Evolutionary conservation across 2,113 vertebrate genomes (phyloP), one percentile per base, ranked within the genome.

Genomic region (Abramis brama): DNA sequence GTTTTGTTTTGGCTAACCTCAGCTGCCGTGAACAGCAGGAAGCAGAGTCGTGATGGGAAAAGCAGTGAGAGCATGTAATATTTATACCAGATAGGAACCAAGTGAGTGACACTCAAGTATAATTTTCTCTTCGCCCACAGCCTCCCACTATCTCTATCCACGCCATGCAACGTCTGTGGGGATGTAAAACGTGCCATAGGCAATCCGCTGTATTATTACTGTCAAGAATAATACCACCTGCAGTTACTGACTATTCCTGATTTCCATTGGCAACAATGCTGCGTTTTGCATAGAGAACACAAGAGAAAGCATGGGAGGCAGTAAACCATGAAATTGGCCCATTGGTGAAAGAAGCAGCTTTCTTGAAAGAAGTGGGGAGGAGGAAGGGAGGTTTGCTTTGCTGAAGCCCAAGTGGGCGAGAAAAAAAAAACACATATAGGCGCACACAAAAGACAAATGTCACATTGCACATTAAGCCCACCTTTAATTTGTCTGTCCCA

Each of bases 191-290:
- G 47, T 86, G 73, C 57, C 83, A 73, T 47, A 70, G 75, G 33
- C 47, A 76, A 70, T 76, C 75, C 23, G 50, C 52, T 60, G 57
- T 39, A 27, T 64, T 85, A 52, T 82, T 47, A 78, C 78, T 86
- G 74, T 59, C 83, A 86, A 45, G 73, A 77, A 85, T 81, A 88
- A 76, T 57, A 66, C 43, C 57, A 50, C 79, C 77, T 52, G 86
- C 86, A 85, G 70, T 86, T 84, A 87, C 62, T 77, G 79, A 82
- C 86, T 86, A 71, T 87, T 85, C 79, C 87, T 86, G 74, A 86
- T 91, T 91, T 88, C 81, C 87, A 89, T 86, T 87, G 43, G 85
- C 66, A 80, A 82, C 78, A 85, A 76, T 76, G 64, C 86, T 82
- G 83, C 11, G 50, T 85, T 87, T 89, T 89, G 87, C 88, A 91